Conservation (phyloP, 2,888 invertebrate genomes). For the Parascotia fuliginaria region DNA sequence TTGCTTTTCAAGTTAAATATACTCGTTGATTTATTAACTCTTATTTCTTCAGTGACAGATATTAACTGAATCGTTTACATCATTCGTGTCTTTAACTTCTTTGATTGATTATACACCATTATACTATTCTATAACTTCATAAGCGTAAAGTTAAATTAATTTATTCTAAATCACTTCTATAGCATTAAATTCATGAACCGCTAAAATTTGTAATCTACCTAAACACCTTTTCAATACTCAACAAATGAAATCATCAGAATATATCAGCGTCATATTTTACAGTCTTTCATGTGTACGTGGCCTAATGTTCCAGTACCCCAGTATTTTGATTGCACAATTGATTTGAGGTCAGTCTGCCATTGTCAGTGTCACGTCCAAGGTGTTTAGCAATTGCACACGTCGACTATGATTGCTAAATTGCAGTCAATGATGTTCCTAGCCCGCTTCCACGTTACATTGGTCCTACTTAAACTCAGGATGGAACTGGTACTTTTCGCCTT, state of each 20-base stretch:
- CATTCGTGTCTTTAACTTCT: too few relatives aligned
- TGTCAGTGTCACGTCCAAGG: slow-evolving; percentile 29
- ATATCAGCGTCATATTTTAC: too few relatives aligned
- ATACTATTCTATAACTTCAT: too few relatives aligned
- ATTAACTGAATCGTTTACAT: too few relatives aligned
- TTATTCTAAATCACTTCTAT: too few relatives aligned
- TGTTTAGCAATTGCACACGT: slow-evolving; percentile 46
- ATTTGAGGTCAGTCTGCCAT: slow-evolving; percentile 13
- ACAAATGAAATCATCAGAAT: too few relatives aligned
- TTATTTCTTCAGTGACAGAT: neutral
- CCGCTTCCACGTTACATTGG: slow-evolving; percentile 42
- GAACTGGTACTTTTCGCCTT: neutral
- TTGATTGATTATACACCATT: too few relatives aligned
- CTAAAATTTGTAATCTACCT: too few relatives aligned
- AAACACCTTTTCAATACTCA: too few relatives aligned
- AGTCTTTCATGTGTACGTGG: neutral
- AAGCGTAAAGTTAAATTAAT: too few relatives aligned
- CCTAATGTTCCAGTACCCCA: slow-evolving; percentile 4
- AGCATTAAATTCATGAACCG: too few relatives aligned
- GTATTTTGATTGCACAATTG: slow-evolving; percentile 15
- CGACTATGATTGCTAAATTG: slow-evolving; percentile 49
- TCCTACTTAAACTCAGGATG: slow-evolving; percentile 7
- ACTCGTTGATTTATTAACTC: neutral
- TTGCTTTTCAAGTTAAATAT: neutral
- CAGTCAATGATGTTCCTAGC: slow-evolving; percentile 51